phyloP scores from a whole-genome alignment of 53 echinoderm and acorn worm genomes.

The Actinopyga echinites region DNA sequence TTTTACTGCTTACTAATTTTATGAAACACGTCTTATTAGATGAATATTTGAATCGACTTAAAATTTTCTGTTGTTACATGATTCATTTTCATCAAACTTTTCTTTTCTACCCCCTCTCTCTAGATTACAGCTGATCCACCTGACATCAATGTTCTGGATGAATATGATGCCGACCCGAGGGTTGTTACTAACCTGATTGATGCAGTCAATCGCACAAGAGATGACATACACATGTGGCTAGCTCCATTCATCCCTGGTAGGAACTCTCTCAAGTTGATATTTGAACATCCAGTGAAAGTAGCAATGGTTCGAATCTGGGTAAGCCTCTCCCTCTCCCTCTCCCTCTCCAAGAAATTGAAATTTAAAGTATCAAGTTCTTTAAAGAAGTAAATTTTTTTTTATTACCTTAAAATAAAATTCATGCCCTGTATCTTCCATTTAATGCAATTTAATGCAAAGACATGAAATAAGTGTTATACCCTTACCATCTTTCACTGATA shows the following conservation, averaged over 20 bases:
- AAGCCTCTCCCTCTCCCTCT: conserved; percentile 37
- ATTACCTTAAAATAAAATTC: no score
- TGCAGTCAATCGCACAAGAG: conserved; percentile 89
- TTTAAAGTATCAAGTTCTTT: not conserved
- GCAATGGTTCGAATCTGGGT: conserved; percentile 99
- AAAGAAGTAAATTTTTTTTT: no score
- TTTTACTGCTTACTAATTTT: no score
- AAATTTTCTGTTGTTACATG: no score
- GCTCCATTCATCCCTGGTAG: conserved; percentile 78
- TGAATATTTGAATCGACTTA: no score
- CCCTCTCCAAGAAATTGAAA: not conserved
- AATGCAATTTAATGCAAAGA: no score
- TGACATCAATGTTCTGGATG: conserved; percentile 86
- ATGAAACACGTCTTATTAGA: no score
- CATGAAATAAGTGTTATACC: no score
- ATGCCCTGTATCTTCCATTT: no score
- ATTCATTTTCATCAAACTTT: not conserved
- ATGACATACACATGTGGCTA: conserved; percentile 98
- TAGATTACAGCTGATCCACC: conserved; percentile 88
- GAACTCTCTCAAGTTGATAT: conserved; percentile 73
- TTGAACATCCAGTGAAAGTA: conserved; percentile 72
- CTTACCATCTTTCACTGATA: no score
- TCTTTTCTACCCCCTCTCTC: not conserved
- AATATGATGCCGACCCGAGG: conserved; percentile 80
- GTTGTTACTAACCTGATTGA: conserved; percentile 91